phyloP scores from a whole-genome alignment of 2,797 vertebrate species.

The Nyctibius grandis region DNA sequence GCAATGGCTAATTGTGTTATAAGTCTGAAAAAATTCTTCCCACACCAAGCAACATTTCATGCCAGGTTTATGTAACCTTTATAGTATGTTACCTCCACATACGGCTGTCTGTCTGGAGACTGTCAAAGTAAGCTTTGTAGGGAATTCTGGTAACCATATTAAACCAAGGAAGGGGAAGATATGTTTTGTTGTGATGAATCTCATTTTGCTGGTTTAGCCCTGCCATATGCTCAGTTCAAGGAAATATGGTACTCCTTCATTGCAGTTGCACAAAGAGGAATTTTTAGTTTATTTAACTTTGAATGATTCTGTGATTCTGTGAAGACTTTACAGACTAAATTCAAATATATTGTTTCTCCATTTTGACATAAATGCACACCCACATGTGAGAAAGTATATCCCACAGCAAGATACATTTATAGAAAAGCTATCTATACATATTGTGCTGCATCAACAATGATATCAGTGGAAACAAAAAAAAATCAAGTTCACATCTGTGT shows the following conservation, averaged over 20 bases:
- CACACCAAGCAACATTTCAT: neutral
- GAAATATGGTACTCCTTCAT: neutral
- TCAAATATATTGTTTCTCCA: neutral
- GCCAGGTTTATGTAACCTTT: neutral
- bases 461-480: neutral
- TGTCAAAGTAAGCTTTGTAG: neutral
- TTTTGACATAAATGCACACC: neutral
- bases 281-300: neutral
- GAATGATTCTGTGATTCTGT: too few species aligned
- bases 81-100: neutral
- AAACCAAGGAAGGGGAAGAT: neutral
- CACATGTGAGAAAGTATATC: neutral
- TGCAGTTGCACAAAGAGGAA: neutral
- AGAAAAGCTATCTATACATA: neutral
- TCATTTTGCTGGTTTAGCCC: neutral
- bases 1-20: neutral
- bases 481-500: neutral
- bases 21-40: neutral
- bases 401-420: neutral
- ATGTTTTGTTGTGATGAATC: neutral
- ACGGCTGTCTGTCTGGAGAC: neutral
- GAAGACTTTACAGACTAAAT: neutral
- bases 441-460: neutral
- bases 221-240: neutral
- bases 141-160: neutral